Conservation (phyloP, 53 echinoderm and acorn worm species). For the Apostichopus leukothele region DNA sequence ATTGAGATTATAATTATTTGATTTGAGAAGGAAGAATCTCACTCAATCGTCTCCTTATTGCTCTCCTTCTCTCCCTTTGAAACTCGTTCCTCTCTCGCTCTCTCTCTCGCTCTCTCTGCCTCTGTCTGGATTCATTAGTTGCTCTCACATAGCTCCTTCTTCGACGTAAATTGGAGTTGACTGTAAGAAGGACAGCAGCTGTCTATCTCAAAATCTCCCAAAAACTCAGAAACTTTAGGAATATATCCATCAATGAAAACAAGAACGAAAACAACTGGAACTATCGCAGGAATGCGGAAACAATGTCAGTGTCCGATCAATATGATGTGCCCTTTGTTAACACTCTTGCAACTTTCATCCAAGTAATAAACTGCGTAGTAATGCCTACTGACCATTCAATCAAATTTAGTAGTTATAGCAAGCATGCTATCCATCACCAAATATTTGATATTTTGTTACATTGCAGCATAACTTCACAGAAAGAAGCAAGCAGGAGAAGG, state of each 20-base stretch:
- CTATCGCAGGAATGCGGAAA: too few species aligned
- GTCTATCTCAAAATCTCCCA: too few species aligned
- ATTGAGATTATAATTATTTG: background rate
- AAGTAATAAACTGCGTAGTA: background rate
- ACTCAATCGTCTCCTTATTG: constrained; percentile 36
- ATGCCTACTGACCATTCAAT: background rate
- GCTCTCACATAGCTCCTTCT: constrained; percentile 79
- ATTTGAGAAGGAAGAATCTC: constrained; percentile 2
- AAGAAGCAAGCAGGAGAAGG: background rate
- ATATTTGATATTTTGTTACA: too few species aligned
- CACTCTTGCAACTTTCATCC: too few species aligned
- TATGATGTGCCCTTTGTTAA: too few species aligned
- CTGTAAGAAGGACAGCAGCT: constrained; percentile 39
- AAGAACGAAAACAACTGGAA: too few species aligned
- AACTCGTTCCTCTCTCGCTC: constrained; percentile 11
- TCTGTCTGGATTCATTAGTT: constrained; percentile 84
- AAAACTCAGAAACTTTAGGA: too few species aligned
- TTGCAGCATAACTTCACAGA: background rate
- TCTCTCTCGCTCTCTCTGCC: constrained; percentile 48
- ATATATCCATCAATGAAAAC: too few species aligned
- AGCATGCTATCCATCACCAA: too few species aligned
- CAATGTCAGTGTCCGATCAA: too few species aligned
- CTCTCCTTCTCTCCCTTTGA: constrained; percentile 61
- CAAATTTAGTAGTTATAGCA: too few species aligned
- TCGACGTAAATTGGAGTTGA: constrained; percentile 79